Percentiles rank a stretch among this genome's conserved stretches.
These are phyloP conservation scores for Doryteuthis pealeii DNA, from an alignment of 1,140 invertebrate species.

Conservation along the genomic window DNA sequence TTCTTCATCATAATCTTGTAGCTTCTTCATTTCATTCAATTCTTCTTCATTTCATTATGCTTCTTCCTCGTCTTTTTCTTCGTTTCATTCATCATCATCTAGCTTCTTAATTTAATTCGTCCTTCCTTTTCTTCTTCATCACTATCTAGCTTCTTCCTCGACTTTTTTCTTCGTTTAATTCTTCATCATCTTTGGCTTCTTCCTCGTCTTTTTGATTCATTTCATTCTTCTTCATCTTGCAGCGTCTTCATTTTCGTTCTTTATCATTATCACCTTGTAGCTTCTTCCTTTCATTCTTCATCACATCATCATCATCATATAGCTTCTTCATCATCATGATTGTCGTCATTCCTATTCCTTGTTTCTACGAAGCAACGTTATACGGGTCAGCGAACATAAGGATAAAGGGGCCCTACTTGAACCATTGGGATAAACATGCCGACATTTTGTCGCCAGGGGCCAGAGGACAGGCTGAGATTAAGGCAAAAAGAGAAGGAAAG, in stretches of 20 bases:
- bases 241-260: not conserved
- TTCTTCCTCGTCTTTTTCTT: too few species aligned
- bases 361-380: too few species aligned
- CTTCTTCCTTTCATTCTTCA: not conserved
- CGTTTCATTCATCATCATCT: too few species aligned
- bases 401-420: not conserved
- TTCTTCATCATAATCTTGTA: too few species aligned
- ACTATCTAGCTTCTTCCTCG: not conserved
- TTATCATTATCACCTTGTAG: not conserved
- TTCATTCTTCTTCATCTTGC: not conserved
- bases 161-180: not conserved
- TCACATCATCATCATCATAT: too few species aligned
- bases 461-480: not conserved
- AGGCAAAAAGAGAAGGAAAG: not conserved
- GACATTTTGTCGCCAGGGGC: not conserved
- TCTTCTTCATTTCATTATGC: too few species aligned
- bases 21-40: too few species aligned
- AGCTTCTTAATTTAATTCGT: too few species aligned
- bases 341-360: not conserved
- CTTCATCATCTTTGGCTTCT: conserved; percentile 1
- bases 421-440: conserved; percentile 3
- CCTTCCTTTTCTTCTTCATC: too few species aligned
- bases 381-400: conserved; percentile 6
- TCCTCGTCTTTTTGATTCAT: not conserved
- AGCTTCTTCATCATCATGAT: not conserved